Base-by-base conservation (phyloP, 1,140 invertebrate species). In the fruit fly (Drosophila melanogaster) region DNA sequence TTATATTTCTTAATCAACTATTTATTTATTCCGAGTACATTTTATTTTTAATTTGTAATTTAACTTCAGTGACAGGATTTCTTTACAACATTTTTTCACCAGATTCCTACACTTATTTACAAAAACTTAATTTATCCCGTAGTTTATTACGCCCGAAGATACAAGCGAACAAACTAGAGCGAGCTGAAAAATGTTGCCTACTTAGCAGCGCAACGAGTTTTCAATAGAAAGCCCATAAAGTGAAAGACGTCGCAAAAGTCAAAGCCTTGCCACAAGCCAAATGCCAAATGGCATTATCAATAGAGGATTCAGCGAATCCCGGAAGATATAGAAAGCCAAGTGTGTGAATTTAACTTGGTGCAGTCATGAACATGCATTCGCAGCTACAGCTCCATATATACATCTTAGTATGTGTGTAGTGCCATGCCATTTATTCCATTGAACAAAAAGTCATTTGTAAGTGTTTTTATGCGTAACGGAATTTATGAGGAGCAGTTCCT, bases 341-440 rank as follows among this genome's bases (percentile, higher is more conserved):
- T n/a, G 26, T 59, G 60, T 59, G 54, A 50, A 57, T 59, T 10
- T 41, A 24, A 38, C 57, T 50, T 44, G 33, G 30, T 41, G 65
- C 66, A 70, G 66, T 43, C 50, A 35, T 33, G 35, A 54, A 70
- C 49, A 47, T 70, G 66, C 62, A 55, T 19, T 30, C 26, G 62
- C 4, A 37, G 22, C 30, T 26, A 8, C n/a, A 17, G 22, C n/a
- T 41, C 11, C 35, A 47, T 6, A 60, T 17, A 69, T 37, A n/a
- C n/a, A 35, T 11, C 12, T 7, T n/a, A 17, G 19, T 55, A 11
- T 41, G 22, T 41, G 14, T 40, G 24, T 22, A 69, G 41, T 46
- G 49, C 57, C 49, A 58, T 79, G 77, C 69, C 64, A 79, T 74
- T 79, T 79, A 79, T 74, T 79, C 64, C 56, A 41, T 43, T 74